Evolutionary conservation across 2,113 vertebrate species (phyloP).

Genomic region (Spea multiplicata): DNA sequence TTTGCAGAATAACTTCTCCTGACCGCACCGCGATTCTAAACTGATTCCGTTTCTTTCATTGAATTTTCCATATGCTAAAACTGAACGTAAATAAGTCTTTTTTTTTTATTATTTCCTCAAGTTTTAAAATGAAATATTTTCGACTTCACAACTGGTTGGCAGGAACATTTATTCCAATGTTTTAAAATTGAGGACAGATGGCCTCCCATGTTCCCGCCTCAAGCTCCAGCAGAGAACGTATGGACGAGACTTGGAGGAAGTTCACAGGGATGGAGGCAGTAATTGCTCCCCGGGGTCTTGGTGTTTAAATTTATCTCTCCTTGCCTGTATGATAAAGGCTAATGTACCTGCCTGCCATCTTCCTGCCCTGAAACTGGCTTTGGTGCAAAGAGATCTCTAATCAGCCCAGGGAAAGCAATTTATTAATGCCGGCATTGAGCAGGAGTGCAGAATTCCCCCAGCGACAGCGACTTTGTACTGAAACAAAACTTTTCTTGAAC

Average conservation of each 20-base stretch:
- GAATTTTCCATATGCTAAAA: slow-evolving; percentile 1
- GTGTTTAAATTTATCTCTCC: not conserved
- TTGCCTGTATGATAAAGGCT: not conserved
- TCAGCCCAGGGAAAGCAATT: not conserved
- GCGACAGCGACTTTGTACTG: not conserved
- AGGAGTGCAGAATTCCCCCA: not conserved
- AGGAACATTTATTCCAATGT: not conserved
- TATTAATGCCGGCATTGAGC: not conserved
- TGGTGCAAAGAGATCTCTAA: not conserved
- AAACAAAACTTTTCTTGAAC: not conserved
- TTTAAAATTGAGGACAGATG: slow-evolving; percentile 10
- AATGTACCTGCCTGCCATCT: not conserved
- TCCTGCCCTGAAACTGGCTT: not conserved
- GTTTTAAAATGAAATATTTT: slow-evolving; percentile 4
- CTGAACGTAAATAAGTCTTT: slow-evolving; percentile 13
- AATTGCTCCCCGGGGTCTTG: not conserved
- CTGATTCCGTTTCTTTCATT: slow-evolving; percentile 16
- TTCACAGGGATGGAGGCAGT: not conserved
- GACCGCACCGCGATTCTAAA: slow-evolving; percentile 12
- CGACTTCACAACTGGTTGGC: not conserved
- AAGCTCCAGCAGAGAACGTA: not conserved
- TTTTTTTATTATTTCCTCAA: not conserved
- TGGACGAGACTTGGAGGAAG: not conserved
- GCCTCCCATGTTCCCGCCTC: not conserved
- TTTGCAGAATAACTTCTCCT: slow-evolving; percentile 38